A percentile compares a stretch with the other conserved stretches of the same genome.
Conservation (phyloP, 2,888 invertebrate species). For the Euzophera pinguis region DNA sequence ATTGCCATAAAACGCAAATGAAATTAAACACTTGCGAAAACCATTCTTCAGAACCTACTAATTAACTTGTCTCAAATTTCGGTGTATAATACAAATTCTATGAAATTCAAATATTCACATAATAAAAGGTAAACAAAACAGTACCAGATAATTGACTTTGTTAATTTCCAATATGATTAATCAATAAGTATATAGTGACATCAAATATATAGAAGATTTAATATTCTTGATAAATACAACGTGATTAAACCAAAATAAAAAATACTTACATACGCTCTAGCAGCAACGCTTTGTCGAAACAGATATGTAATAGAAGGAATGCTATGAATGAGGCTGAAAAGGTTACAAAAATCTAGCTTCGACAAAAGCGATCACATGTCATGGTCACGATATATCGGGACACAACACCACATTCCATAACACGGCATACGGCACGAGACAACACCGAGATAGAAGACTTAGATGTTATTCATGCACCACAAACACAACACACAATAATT, state of each 20-base stretch:
- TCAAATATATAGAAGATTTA: too few relatives aligned
- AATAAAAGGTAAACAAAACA: too few relatives aligned
- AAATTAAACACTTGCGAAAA: not conserved
- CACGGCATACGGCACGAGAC: conserved; percentile 36
- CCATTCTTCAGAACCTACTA: not conserved
- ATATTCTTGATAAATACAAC: not conserved
- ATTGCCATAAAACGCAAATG: conserved; percentile 4
- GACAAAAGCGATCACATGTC: conserved; percentile 62
- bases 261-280: conserved; percentile 42
- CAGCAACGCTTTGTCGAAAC: conserved; percentile 57
- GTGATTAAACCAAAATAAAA: conserved; percentile 24
- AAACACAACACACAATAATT: conserved; percentile 38
- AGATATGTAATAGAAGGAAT: conserved; percentile 22
- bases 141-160: too few relatives aligned
- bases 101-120: too few relatives aligned
- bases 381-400: conserved; percentile 35
- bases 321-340: conserved; percentile 27
- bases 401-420: conserved; percentile 72
- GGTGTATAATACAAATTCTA: not conserved
- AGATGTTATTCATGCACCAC: conserved; percentile 81
- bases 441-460: conserved; percentile 44
- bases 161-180: too few relatives aligned
- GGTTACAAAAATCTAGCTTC: conserved; percentile 32
- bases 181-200: too few relatives aligned
- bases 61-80: not conserved